Base-by-base conservation (phyloP, 2,797 vertebrate species). In the Moxostoma hubbsi region DNA sequence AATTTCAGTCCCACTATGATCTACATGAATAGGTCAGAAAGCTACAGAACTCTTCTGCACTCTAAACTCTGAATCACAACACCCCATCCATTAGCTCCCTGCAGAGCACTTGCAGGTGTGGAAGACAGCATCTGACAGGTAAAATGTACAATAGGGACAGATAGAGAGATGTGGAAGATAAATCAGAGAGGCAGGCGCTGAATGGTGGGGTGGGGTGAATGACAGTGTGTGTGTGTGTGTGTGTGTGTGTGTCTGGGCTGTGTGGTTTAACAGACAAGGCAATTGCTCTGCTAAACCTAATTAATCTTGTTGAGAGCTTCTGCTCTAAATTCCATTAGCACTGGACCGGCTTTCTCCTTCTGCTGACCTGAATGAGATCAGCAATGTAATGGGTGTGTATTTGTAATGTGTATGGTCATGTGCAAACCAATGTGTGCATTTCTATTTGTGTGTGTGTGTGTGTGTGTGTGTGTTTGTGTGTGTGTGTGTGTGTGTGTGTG, bases 241-340 rank as follows among this genome's bases (percentile, higher is more conserved):
- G 12, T 16, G 45, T 46, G 70, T 78, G 57, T 49, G 59, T 51
- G 54, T 15, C 46, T 46, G 69, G 51, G 12, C 74, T 70, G 50
- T 73, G 80, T 72, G 78, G 79, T 77, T 74, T 61, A 73, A 68
- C 11, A 51, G 72, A 74, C 75, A 86, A 79, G 83, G 81, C 57
- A 70, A 77, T 83, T 68, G 77, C 83, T 61, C 70, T 75, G 82
- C 73, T 85, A 86, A 87, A 84, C 81, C 85, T 66, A 5, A 73
- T 81, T 87, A 85, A 86, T 86, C 85, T 74, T 83, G 84, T 79
- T 82, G 77, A 82, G 82, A 71, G 81, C 84, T 85, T 86, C 82
- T 82, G 75, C 81, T 85, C 78, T 84, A 83, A 85, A 77, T 87
- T 82, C 87, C 80, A 82, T 85, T 86, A 85, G 75, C 80, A 77